Base-by-base conservation (phyloP, 2,888 invertebrate species). In the Ornithoptera priamus region DNA sequence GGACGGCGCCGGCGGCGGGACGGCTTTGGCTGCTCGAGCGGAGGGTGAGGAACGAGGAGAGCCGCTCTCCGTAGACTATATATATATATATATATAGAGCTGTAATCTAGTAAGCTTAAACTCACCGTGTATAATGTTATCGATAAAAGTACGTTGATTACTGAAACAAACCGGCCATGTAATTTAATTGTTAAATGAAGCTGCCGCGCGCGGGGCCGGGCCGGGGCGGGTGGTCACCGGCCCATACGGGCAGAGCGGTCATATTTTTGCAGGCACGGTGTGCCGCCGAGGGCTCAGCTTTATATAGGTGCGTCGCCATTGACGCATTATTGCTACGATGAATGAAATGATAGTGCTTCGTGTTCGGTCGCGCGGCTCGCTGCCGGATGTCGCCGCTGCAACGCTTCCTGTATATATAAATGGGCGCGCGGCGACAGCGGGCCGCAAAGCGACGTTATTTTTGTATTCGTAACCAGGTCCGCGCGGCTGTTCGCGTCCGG, bases 121-220 rank as follows among this genome's bases (percentile, higher is more conserved):
- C 18, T 58, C 64, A 63, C 50, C 64, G 69, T 76, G 72, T 76
- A 75, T 77, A 72, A 74, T 74, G 75, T 39, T 69, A 68, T 68
- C 72, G 20, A 71, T 58, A 69, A 72, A 73, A 76, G 79, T 81
- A 80, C 76, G 72, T 78, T 76, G 78, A 80, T 77, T 80, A 80
- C 77, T 78, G 76, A 80, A 81, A 77, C 88, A 90, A 89, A 90
- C 91, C 91, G 91, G 90, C 92, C 92, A 92, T 89, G 79, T 87
- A 80, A 72, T 74, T 72, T 73, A 76, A 75, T 71, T 74, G 75
- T 72, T 72, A 71, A 73, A 65, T n/a, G 2, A 18, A 17, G 53
- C 53, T 6, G 53, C 8, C 39, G 39, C 39, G 39, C 39, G 39
- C 39, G 8, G 39, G 39, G 10, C 53, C 53, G 53, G 17, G 6